Evolutionary conservation across 1,140 invertebrate genomes (phyloP).

Genomic region (Eubasilissa regina): DNA sequence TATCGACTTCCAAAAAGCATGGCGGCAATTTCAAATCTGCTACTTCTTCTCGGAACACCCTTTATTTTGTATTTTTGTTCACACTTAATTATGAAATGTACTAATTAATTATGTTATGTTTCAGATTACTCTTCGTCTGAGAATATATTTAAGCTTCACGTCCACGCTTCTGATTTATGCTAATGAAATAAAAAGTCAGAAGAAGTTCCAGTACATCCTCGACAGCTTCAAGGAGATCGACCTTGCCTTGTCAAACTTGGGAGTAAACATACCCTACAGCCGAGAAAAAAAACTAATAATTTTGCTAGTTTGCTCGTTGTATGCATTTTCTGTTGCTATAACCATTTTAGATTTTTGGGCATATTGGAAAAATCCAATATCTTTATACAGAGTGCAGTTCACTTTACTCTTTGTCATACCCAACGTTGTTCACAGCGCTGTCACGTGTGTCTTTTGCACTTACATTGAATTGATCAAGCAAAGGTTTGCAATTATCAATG

Average conservation of each 20-base stretch:
- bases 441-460: slow-evolving; percentile 24
- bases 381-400: background rate
- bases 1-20: too few species aligned
- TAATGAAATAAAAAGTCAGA: slow-evolving; percentile 16
- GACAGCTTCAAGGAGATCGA: background rate
- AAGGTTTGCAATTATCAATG: slow-evolving; percentile 21
- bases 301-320: background rate
- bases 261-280: slow-evolving; percentile 19
- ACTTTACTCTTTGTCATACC: slow-evolving; percentile 13
- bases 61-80: too few species aligned
- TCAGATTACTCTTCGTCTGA: background rate
- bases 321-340: background rate
- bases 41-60: too few species aligned
- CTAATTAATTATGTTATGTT: background rate
- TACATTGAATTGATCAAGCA: slow-evolving; percentile 10
- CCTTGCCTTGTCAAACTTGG: background rate
- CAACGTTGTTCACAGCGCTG: background rate
- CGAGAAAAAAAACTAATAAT: background rate
- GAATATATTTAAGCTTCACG: background rate
- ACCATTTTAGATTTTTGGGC: background rate
- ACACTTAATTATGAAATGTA: too few species aligned
- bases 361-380: background rate
- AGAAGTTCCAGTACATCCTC: background rate
- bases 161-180: slow-evolving; percentile 11
- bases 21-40: too few species aligned